Evolutionary conservation across 2,113 vertebrate species (phyloP).

Genomic region (Theropithecus gelada): DNA sequence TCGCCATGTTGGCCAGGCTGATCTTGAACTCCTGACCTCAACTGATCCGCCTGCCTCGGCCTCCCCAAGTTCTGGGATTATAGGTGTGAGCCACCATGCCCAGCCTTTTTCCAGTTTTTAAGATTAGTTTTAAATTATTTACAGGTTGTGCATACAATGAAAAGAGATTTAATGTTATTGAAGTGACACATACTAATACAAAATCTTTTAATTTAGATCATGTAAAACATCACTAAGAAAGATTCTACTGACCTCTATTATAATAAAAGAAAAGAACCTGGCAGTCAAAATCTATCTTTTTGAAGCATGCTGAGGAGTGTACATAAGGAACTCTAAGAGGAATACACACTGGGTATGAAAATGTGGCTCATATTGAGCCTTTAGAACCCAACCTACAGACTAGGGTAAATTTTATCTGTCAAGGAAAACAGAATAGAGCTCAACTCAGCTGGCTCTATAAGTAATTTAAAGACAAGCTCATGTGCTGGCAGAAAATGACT

Average conservation of each 20-base stretch:
- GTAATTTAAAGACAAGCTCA: background rate
- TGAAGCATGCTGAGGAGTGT: background rate
- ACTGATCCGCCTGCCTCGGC: no score
- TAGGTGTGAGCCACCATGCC: no score
- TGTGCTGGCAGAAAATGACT: background rate
- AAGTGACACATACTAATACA: background rate
- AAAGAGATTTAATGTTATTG: background rate
- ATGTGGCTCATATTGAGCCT: background rate
- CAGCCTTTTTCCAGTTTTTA: background rate
- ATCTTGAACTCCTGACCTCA: no score
- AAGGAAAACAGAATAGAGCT: background rate
- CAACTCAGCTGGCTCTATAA: background rate
- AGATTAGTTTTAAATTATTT: slow-evolving; percentile 15
- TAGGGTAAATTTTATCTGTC: background rate
- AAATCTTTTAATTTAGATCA: background rate
- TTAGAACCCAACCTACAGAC: background rate
- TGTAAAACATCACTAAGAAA: background rate
- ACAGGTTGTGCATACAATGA: background rate
- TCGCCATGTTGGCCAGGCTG: no score
- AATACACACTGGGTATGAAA: background rate
- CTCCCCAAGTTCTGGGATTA: no score
- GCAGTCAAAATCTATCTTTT: background rate
- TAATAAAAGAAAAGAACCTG: background rate
- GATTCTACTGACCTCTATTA: background rate
- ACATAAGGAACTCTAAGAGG: background rate